Evolutionary conservation across 2,888 invertebrate species (phyloP), one percentile per base, ranked within the genome.

Genomic region (Eupeodes luniger): DNA sequence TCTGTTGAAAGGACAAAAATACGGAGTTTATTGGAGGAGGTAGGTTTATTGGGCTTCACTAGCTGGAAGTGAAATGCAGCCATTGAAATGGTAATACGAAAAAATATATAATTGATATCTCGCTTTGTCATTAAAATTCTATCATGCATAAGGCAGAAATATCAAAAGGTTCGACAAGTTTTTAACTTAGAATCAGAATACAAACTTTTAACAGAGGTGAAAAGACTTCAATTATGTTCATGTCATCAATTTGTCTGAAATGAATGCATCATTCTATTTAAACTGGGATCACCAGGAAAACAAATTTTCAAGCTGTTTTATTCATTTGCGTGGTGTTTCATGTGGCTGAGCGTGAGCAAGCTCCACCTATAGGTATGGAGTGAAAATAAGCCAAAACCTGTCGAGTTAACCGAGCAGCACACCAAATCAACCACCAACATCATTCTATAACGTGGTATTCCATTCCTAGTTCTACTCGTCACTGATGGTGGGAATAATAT

Each of bases 301-400:
- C 75, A 79, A 57, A 79, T 83, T 86, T 86, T 86, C 79, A 72
- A 83, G 82, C 79, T 83, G 79, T 83, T 86, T 86, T 86, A 86
- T 83, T 86, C 83, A 86, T 83, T 86, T 86, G 79, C 69, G 83
- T 70, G 86, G 86, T 70, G 59, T 74, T 67, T 79, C 59, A 83
- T 79, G 86, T 47, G 86, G 86, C 79, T 86, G 79, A 83, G 64
- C 83, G 70, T 86, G 79, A 83, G 64, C 83, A 75, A 34, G 79
- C 44, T 75, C 75, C 61, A 82, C 67, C 36, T 49, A 62, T 49
- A 62, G 64, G 44, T 51, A 3, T 27, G 27, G 27, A 14, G 57
- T 67, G 14, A 59, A 34, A 9, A 64, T 64, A 77, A 72, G 51
- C 57, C 81, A 16, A 55, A 76, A 64, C 62, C 36, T 16, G 55